Percentiles rank a stretch among this genome's conserved stretches.
These are phyloP conservation scores for Peromyscus maniculatus DNA, from an alignment of 2,113 vertebrate species.

Conservation along the genomic window DNA sequence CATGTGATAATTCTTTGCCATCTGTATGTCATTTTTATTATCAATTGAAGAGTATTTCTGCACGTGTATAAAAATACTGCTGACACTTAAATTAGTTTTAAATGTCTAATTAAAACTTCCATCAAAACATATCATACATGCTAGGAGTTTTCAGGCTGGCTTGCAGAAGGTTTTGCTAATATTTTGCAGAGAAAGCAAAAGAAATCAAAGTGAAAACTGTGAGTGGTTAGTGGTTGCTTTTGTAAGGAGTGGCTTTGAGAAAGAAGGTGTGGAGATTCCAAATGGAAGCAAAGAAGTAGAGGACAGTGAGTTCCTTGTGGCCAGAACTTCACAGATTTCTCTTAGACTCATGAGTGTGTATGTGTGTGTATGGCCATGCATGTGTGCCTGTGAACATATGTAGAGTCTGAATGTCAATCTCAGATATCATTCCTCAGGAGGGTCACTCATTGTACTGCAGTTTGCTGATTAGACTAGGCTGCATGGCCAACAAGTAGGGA, in stretches of 20 bases:
- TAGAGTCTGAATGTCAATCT: background rate
- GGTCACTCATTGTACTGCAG: background rate
- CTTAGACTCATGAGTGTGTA: background rate
- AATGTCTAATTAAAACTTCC: slow-evolving; percentile 80
- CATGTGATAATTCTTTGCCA: slow-evolving; percentile 78
- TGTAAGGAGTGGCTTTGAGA: background rate
- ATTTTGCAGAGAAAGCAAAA: slow-evolving; percentile 62
- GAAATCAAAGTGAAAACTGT: slow-evolving; percentile 20
- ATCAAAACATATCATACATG: slow-evolving; percentile 75
- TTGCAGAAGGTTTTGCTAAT: slow-evolving; percentile 14
- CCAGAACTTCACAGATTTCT: slow-evolving; percentile 1
- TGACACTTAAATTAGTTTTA: slow-evolving; percentile 83
- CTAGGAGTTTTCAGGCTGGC: slow-evolving; percentile 62
- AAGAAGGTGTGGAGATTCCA: background rate
- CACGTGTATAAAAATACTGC: slow-evolving; percentile 79
- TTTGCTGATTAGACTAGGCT: background rate
- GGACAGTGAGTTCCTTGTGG: background rate
- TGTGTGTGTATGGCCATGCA: background rate
- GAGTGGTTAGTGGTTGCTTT: background rate
- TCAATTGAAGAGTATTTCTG: slow-evolving; percentile 80
- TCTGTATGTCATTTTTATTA: slow-evolving; percentile 79
- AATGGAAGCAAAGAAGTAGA: background rate
- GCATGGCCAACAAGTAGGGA: too few relatives aligned
- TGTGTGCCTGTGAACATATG: background rate
- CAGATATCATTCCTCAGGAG: background rate